phyloP scores from a whole-genome alignment of 2,888 invertebrate genomes.

The Clusia tigrina region DNA sequence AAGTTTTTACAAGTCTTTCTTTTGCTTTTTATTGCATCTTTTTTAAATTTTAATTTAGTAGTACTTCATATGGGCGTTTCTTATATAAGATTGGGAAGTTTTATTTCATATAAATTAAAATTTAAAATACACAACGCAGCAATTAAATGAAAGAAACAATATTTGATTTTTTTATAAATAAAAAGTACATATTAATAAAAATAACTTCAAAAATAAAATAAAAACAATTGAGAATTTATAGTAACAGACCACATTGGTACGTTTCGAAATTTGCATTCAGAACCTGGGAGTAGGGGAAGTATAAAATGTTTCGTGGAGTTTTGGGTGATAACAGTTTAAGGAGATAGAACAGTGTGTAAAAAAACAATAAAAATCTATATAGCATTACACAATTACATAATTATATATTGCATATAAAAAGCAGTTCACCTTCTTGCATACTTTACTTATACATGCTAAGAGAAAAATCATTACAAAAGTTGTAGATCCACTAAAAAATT shows the following conservation, averaged over 20 bases:
- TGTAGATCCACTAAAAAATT: background rate
- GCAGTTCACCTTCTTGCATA: background rate
- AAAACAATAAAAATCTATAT: too few species aligned
- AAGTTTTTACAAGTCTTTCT: slow-evolving; percentile 62
- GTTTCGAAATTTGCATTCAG: too few species aligned
- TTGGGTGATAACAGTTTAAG: too few species aligned
- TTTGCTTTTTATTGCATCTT: slow-evolving; percentile 61
- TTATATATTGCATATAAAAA: background rate
- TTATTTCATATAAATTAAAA: slow-evolving; percentile 33
- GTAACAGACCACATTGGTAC: too few species aligned
- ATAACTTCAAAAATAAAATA: slow-evolving; percentile 31
- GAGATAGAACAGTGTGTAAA: too few species aligned
- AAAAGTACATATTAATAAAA: slow-evolving; percentile 33
- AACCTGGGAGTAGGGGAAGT: too few species aligned
- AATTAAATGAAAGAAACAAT: slow-evolving; percentile 36
- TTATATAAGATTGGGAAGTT: slow-evolving; percentile 22
- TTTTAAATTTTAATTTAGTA: slow-evolving; percentile 33
- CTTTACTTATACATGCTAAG: background rate
- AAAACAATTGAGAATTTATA: too few species aligned
- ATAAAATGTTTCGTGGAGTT: too few species aligned
- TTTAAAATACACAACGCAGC: slow-evolving; percentile 35
- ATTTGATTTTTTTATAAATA: slow-evolving; percentile 29
- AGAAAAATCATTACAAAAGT: slow-evolving; percentile 2
- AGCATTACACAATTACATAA: too few species aligned
- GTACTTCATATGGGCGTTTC: slow-evolving; percentile 18